Conservation (phyloP, 2,888 invertebrate species). For the Eretmocerus hayati region DNA sequence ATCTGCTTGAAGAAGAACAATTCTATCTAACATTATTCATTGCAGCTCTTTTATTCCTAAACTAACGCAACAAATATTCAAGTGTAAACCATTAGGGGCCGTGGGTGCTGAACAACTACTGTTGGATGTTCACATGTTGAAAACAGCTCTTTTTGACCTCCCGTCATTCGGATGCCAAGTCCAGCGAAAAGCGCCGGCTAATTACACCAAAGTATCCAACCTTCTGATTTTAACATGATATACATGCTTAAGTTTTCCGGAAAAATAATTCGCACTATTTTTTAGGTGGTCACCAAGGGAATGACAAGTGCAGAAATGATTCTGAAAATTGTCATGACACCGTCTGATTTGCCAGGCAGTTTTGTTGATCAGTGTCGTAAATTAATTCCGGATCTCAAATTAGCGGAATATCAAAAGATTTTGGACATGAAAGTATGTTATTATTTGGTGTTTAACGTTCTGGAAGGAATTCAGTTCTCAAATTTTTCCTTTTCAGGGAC, state of each 20-base stretch:
- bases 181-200: conserved; percentile 80
- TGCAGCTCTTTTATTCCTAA: conserved; percentile 86
- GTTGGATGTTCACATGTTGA: conserved; percentile 89
- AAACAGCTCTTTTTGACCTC: conserved; percentile 86
- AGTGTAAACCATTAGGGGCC: conserved; percentile 73
- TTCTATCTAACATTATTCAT: conserved; percentile 14
- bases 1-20: neutral
- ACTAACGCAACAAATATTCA: conserved; percentile 83
- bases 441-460: neutral
- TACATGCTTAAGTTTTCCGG: neutral
- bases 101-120: conserved; percentile 92
- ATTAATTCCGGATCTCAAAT: conserved; percentile 80
- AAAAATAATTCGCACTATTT: conserved; percentile 38
- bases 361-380: conserved; percentile 87
- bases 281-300: conserved; percentile 66
- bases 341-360: conserved; percentile 69
- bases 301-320: conserved; percentile 99
- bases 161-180: conserved; percentile 89
- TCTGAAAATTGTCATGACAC: conserved; percentile 96
- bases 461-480: neutral
- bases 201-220: conserved; percentile 63
- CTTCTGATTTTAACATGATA: neutral
- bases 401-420: conserved; percentile 88
- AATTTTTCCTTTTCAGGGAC: conserved; percentile 29
- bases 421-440: conserved; percentile 80